Evolutionary conservation across 2,797 vertebrate species (phyloP).

Genomic region (Sebastolobus altivelis): DNA sequence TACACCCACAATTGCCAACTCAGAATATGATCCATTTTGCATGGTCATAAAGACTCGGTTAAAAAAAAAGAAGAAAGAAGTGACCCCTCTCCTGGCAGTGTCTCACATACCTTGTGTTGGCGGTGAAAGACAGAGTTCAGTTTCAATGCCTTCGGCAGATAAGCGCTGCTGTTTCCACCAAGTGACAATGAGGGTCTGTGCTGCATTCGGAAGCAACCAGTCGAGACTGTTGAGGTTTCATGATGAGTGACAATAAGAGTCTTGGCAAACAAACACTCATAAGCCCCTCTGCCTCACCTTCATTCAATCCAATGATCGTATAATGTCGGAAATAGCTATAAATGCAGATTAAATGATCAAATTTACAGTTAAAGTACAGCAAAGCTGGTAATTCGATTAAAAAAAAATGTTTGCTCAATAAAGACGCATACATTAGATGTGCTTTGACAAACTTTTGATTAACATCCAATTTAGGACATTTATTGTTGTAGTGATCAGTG

Average conservation of each 20-base stretch:
- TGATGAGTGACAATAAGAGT: slow-evolving; percentile 39
- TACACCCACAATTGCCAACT: slow-evolving; percentile 5
- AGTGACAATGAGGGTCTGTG: slow-evolving; percentile 68
- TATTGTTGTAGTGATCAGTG: slow-evolving; percentile 21
- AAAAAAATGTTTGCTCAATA: not conserved
- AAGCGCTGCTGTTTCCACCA: slow-evolving; percentile 50
- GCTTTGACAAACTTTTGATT: not conserved
- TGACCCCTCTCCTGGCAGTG: slow-evolving; percentile 38
- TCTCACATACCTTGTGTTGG: slow-evolving; percentile 42
- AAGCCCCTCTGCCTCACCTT: not conserved
- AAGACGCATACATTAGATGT: not conserved
- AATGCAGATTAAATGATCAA: not conserved
- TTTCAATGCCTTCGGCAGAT: slow-evolving; percentile 67
- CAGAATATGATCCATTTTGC: slow-evolving; percentile 38
- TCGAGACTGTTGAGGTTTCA: slow-evolving; percentile 48
- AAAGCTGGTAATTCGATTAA: not conserved
- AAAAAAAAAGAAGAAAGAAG: not conserved
- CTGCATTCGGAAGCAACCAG: slow-evolving; percentile 41
- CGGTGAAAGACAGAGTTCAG: slow-evolving; percentile 62
- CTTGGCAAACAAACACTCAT: not conserved
- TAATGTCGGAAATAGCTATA: not conserved
- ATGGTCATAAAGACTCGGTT: slow-evolving; percentile 2
- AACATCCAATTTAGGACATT: slow-evolving; percentile 1
- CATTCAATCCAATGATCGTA: not conserved
- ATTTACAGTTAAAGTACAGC: not conserved